Evolutionary conservation across 2,113 vertebrate genomes (phyloP).

Genomic region (Rhinolophus ferrumequinum): DNA sequence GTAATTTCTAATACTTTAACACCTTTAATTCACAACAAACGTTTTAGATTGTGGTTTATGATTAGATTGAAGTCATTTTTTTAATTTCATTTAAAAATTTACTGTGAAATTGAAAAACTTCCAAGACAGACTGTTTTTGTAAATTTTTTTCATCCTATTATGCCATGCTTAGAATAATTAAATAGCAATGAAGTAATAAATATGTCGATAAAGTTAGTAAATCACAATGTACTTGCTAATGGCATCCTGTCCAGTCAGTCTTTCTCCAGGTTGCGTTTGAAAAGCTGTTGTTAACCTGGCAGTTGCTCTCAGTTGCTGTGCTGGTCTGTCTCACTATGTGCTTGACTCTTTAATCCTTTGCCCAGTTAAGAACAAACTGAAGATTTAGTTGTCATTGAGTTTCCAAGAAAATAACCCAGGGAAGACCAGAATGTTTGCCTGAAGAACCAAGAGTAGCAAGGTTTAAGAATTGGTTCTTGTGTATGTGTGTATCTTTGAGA

Average conservation of each 20-base stretch:
- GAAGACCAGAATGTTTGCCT: slow-evolving; percentile 15
- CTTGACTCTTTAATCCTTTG: background rate
- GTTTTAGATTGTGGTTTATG: background rate
- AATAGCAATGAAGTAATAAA: background rate
- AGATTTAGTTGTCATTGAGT: background rate
- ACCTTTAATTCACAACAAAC: background rate
- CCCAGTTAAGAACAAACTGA: background rate
- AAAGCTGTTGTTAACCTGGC: background rate
- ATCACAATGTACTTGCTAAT: background rate
- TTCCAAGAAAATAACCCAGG: background rate
- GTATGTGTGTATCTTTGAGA: background rate
- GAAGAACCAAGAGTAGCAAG: background rate
- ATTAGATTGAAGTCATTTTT: background rate
- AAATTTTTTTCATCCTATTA: background rate
- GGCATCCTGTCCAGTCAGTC: background rate
- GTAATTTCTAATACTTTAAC: slow-evolving; percentile 57
- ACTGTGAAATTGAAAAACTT: slow-evolving; percentile 37
- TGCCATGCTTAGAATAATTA: slow-evolving; percentile 39
- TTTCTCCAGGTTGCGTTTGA: background rate
- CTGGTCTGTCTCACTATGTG: background rate
- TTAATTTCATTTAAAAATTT: background rate
- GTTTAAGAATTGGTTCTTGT: background rate
- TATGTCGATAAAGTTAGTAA: background rate
- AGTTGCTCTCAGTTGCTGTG: background rate
- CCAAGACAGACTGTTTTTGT: background rate